Conservation (phyloP, 2,113 vertebrate genomes). For the Oryctolagus cuniculus region mOryCun1.1 NC_091437.1:51411001-51411500, state of each 20-base stretch:
- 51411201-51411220: background rate
- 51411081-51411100: background rate
- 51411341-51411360: background rate
- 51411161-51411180: background rate
- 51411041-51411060: background rate
- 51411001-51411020: background rate
- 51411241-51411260: background rate
- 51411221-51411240: background rate
- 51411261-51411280: background rate
- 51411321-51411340: background rate
- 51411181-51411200: background rate
- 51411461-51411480: background rate
- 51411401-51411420: background rate
- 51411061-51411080: background rate
- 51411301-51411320: background rate
- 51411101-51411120: background rate
- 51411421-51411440: background rate
- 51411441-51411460: background rate
- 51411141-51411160: background rate
- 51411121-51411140: background rate
- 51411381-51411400: conserved; percentile 9
- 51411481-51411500: background rate
- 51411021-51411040: background rate
- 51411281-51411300: background rate
- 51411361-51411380: conserved; percentile 10